phyloP scores from a whole-genome alignment of 2,888 invertebrate species.

The Latrodectus hesperus region DNA sequence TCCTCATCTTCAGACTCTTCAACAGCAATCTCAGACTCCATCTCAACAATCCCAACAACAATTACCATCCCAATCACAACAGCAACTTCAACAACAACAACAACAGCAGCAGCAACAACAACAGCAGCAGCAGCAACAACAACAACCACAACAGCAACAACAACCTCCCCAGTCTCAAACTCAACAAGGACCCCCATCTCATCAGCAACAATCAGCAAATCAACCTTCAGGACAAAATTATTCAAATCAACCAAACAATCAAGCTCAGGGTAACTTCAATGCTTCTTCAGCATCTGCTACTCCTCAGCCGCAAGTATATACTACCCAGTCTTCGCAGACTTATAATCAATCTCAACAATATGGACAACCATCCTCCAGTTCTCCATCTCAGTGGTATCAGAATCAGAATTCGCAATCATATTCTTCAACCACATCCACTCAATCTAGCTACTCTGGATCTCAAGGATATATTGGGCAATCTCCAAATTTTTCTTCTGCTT shows the following conservation, averaged over 20 bases:
- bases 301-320: slow-evolving; percentile 53
- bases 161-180: slow-evolving; percentile 28
- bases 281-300: slow-evolving; percentile 28
- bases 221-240: slow-evolving; percentile 1
- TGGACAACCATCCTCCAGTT: slow-evolving; percentile 47
- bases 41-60: slow-evolving; percentile 18
- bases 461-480: slow-evolving; percentile 52
- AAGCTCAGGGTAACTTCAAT: slow-evolving; percentile 30
- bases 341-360: slow-evolving; percentile 56
- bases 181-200: slow-evolving; percentile 15
- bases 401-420: slow-evolving; percentile 53
- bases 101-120: slow-evolving; percentile 19
- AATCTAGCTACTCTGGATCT: slow-evolving; percentile 47
- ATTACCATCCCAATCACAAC: background rate
- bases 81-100: slow-evolving; percentile 13
- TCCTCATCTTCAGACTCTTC: slow-evolving; percentile 54
- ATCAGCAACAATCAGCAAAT: slow-evolving; percentile 16
- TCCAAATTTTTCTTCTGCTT: slow-evolving; percentile 44
- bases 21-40: slow-evolving; percentile 4
- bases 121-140: slow-evolving; percentile 18
- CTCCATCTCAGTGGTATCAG: slow-evolving; percentile 58
- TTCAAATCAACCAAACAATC: slow-evolving; percentile 11
- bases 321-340: slow-evolving; percentile 59
- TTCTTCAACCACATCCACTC: slow-evolving; percentile 50
- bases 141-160: slow-evolving; percentile 33